These are phyloP conservation scores for Drosophila fungiperda DNA, from an alignment of 2,888 invertebrate genomes.

Conservation along the genomic window DNA sequence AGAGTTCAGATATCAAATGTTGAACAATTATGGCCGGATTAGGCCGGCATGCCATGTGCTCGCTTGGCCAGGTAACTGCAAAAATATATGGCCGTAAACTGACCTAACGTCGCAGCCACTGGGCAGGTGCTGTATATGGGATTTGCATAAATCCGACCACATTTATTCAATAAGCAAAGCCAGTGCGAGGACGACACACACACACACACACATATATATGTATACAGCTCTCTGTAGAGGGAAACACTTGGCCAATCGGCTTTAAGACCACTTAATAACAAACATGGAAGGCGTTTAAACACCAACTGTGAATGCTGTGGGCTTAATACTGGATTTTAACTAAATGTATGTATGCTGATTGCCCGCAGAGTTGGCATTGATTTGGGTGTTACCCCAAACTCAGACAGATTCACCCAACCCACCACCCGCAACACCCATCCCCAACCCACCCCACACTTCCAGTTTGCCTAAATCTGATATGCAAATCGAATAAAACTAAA, in stretches of 20 bases:
- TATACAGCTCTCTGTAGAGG: background rate
- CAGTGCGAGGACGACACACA: conserved; percentile 11
- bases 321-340: background rate
- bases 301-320: conserved; percentile 9
- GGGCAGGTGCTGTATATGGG: conserved; percentile 33
- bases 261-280: conserved; percentile 79
- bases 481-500: conserved; percentile 79
- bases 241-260: conserved; percentile 59
- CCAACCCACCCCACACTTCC: background rate
- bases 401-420: background rate
- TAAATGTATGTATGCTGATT: conserved; percentile 43
- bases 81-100: conserved; percentile 23
- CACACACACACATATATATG: background rate
- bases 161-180: conserved; percentile 72
- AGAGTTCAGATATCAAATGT: conserved; percentile 67
- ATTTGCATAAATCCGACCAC: conserved; percentile 74
- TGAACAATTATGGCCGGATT: conserved; percentile 71
- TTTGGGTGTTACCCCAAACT: conserved; percentile 54
- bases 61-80: conserved; percentile 30
- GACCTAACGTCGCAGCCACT: conserved; percentile 4
- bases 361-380: conserved; percentile 70
- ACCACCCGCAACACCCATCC: background rate
- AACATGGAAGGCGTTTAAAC: conserved; percentile 54
- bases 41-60: conserved; percentile 48
- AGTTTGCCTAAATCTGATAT: conserved; percentile 60